Conservation (phyloP, 37 sponge, comb jelly and placozoan genomes). For the Oscarella lobularis region DNA sequence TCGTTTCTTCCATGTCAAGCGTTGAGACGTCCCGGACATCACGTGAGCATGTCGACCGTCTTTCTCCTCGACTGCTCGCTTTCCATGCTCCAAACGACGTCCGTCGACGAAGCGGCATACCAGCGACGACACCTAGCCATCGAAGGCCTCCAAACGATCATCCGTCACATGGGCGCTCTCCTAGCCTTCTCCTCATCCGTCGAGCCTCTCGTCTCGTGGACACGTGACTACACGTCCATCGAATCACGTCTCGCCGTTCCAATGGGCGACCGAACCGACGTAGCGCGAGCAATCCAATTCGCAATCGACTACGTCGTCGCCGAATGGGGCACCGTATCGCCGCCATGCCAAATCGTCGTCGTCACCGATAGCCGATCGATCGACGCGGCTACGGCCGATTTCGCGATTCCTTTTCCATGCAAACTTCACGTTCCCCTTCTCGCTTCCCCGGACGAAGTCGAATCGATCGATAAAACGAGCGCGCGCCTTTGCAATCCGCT, state of each 20-base stretch:
- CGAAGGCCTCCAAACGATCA: slow-evolving; percentile 45
- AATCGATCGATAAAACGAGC: not conserved
- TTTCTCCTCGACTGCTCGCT: slow-evolving; percentile 69
- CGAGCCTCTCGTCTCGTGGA: slow-evolving; percentile 45
- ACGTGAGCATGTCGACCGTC: slow-evolving; percentile 83
- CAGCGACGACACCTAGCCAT: slow-evolving; percentile 22
- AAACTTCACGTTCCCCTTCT: slow-evolving; percentile 52
- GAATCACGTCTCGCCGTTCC: too few relatives aligned
- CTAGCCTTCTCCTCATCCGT: slow-evolving; percentile 55
- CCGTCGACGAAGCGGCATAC: slow-evolving; percentile 3
- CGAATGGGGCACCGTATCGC: slow-evolving; percentile 63
- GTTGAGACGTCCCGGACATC: too few relatives aligned
- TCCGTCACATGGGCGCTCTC: slow-evolving; percentile 32
- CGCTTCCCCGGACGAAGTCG: slow-evolving; percentile 38
- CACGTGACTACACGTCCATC: slow-evolving; percentile 31
- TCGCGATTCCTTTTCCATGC: slow-evolving; percentile 35
- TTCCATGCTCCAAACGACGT: slow-evolving; percentile 61
- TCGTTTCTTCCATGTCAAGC: too few relatives aligned
- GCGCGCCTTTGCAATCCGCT: slow-evolving; percentile 20
- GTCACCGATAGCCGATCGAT: slow-evolving; percentile 49
- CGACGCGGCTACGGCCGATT: not conserved
- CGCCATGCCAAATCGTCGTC: slow-evolving; percentile 54
- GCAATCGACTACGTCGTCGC: slow-evolving; percentile 22
- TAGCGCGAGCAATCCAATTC: slow-evolving; percentile 26
- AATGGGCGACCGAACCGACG: slow-evolving; percentile 48